These are phyloP conservation scores for Ariopsis seemanni DNA, from an alignment of 2,113 vertebrate genomes.

Conservation along the genomic window DNA sequence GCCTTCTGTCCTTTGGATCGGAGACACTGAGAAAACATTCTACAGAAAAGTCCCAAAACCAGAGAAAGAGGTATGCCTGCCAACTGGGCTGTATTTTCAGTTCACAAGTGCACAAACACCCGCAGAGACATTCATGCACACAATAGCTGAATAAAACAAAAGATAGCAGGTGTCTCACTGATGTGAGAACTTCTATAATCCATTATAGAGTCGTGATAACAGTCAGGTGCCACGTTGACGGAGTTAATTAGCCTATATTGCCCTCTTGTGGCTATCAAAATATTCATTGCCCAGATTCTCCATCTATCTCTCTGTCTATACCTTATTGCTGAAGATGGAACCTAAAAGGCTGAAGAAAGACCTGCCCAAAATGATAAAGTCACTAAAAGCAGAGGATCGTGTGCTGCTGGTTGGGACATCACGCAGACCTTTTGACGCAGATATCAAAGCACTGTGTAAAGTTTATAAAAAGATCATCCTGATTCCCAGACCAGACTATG, in stretches of 20 bases:
- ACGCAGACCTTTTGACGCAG: constrained; percentile 75
- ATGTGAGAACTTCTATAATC: background rate
- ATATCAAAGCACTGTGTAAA: constrained; percentile 72
- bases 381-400: constrained; percentile 74
- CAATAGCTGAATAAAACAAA: constrained; percentile 7
- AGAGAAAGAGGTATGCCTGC: constrained; percentile 70
- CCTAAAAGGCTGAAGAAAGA: constrained; percentile 75
- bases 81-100: background rate
- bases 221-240: background rate
- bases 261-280: constrained; percentile 48
- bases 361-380: constrained; percentile 75
- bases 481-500: constrained; percentile 81
- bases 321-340: constrained; percentile 61
- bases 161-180: constrained; percentile 14
- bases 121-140: constrained; percentile 14
- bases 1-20: constrained; percentile 85
- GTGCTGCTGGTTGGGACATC: constrained; percentile 81
- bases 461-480: constrained; percentile 81
- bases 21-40: constrained; percentile 81
- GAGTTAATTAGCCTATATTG: constrained; percentile 27
- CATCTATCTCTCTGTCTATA: background rate
- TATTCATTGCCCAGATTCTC: background rate
- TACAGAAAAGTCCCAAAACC: constrained; percentile 68
- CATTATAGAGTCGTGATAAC: background rate
- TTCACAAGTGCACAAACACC: constrained; percentile 6